phyloP scores from a whole-genome alignment of 2,888 invertebrate species.

The Protonemura montana region DNA sequence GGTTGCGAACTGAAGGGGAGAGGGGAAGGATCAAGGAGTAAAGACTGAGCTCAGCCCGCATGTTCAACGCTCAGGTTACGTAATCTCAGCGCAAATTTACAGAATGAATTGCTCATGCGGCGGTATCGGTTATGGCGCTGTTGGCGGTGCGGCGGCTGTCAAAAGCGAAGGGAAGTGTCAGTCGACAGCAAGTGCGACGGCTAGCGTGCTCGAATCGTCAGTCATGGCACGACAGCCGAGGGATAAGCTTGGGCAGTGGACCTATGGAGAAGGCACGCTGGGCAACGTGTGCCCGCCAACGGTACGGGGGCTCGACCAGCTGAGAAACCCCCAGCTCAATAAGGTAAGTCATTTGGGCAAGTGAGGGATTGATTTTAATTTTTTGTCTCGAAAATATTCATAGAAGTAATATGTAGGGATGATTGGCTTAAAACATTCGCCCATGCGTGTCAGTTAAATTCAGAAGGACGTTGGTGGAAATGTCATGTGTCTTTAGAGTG shows the following conservation, averaged over 20 bases:
- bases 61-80: background rate
- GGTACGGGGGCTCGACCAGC: conserved; percentile 56
- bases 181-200: background rate
- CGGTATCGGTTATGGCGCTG: background rate
- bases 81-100: background rate
- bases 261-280: background rate
- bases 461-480: background rate
- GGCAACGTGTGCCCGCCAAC: conserved; percentile 52
- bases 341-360: conserved; percentile 53
- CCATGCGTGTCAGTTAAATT: background rate
- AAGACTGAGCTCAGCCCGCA: background rate
- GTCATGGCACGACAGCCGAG: conserved; percentile 22
- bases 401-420: background rate
- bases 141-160: background rate
- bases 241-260: conserved; percentile 34
- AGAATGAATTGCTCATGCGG: background rate
- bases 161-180: conserved; percentile 23
- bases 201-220: background rate
- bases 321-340: conserved; percentile 56
- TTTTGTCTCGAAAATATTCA: background rate
- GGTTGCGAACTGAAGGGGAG: no score
- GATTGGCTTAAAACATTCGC: background rate
- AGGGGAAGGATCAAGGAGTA: background rate
- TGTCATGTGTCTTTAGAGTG: background rate
- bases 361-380: background rate